Conservation (phyloP, 2,797 vertebrate genomes). For the Garrulus glandarius region DNA sequence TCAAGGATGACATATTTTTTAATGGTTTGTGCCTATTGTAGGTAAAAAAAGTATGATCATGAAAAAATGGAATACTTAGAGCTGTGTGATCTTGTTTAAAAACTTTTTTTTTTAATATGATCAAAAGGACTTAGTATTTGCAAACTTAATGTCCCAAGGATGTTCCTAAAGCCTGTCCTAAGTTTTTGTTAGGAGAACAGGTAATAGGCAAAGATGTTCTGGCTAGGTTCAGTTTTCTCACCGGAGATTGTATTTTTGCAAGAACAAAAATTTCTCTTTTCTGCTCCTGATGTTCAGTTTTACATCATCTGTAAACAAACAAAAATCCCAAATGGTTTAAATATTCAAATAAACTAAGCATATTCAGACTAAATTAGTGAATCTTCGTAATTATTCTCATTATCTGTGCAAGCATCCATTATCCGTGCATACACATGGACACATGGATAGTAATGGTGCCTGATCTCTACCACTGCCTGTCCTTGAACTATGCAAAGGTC, state of each 20-base stretch:
- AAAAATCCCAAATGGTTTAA: background rate
- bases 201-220: background rate
- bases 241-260: background rate
- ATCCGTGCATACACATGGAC: rapidly evolving
- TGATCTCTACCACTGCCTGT: background rate
- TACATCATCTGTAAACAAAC: background rate
- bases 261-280: background rate
- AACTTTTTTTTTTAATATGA: rapidly evolving
- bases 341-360: background rate
- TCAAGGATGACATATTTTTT: background rate
- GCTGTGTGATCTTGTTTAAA: background rate
- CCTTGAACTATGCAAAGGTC: background rate
- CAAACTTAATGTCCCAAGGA: background rate
- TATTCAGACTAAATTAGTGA: background rate
- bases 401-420: background rate
- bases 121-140: background rate
- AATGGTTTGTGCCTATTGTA: background rate
- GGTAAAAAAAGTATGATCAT: background rate
- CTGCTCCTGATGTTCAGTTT: background rate
- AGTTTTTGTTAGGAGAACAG: background rate
- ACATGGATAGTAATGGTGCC: rapidly evolving
- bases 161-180: rapidly evolving
- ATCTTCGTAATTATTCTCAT: background rate
- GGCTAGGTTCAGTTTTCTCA: background rate
- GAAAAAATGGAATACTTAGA: background rate